A percentile compares a stretch with the other conserved stretches of the same genome.
Conservation (phyloP, 2,113 vertebrate genomes). For the Lasiurus cinereus region DNA sequence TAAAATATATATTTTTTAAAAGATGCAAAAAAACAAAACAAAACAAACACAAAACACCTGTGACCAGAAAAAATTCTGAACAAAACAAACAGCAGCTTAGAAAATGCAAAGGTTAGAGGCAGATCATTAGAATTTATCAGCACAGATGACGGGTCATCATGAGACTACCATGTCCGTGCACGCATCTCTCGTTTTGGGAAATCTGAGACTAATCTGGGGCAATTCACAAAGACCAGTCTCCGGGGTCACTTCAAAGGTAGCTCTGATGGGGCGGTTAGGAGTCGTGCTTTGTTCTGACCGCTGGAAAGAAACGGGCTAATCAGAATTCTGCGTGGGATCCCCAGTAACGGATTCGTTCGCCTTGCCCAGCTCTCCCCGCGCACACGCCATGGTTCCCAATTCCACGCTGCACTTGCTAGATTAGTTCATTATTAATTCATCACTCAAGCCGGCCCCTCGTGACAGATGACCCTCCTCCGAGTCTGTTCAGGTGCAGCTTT, state of each 20-base stretch:
- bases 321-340: background rate
- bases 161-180: background rate
- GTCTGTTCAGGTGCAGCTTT: background rate
- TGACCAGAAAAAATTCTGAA: background rate
- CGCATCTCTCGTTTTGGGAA: background rate
- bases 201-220: background rate
- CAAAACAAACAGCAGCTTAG: background rate
- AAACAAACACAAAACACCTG: background rate
- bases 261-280: background rate
- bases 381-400: background rate
- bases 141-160: accelerated
- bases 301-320: background rate
- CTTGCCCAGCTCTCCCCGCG: background rate
- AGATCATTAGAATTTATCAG: background rate
- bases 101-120: background rate
- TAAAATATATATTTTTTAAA: background rate
- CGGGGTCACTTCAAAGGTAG: background rate
- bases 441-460: background rate
- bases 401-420: conserved; percentile 12
- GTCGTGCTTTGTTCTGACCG: background rate
- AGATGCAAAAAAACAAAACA: background rate
- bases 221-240: background rate
- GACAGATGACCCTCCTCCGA: background rate
- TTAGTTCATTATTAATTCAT: conserved; percentile 62
- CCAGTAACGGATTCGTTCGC: background rate